Conservation (phyloP, 1,140 invertebrate genomes). For the Drosophila murphyi region DNA sequence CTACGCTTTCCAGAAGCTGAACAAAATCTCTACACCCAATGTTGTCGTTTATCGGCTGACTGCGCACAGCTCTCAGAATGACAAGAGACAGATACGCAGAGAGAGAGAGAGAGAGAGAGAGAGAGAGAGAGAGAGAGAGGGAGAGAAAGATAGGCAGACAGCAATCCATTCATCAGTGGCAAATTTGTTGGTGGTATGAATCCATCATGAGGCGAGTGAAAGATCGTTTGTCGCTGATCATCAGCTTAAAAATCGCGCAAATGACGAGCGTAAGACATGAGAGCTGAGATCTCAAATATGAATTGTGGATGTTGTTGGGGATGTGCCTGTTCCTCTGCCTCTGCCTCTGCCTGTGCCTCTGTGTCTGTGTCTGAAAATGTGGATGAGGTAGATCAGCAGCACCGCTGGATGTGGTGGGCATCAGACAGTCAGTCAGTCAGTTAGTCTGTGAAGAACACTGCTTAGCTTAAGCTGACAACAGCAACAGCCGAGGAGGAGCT, state of each 20-base stretch:
- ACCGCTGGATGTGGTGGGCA: conserved; percentile 25
- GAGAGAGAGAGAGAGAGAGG: conserved; percentile 5
- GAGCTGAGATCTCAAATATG: conserved; percentile 2
- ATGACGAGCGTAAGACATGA: conserved; percentile 83
- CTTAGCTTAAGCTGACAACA: conserved; percentile 77
- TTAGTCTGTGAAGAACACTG: conserved; percentile 18
- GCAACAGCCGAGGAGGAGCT: conserved; percentile 46
- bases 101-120: conserved; percentile 22
- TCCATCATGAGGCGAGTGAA: conserved; percentile 83
- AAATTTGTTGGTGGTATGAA: conserved; percentile 84
- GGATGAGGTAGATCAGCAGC: conserved; percentile 34
- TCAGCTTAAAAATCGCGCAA: conserved; percentile 84
- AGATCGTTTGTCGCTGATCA: conserved; percentile 84
- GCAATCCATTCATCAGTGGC: conserved; percentile 84
- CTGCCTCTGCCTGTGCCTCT: not conserved
- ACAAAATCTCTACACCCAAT: conserved; percentile 82
- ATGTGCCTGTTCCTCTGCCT: not conserved
- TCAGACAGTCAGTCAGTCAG: not conserved
- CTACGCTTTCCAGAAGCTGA: conserved; percentile 84
- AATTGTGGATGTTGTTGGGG: conserved; percentile 11
- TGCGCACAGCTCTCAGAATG: conserved; percentile 49
- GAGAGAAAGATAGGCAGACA: conserved; percentile 47
- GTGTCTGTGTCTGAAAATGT: conserved; percentile 5
- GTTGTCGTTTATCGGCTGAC: conserved; percentile 65
- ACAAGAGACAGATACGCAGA: conserved; percentile 35